Conservation (phyloP, 2,113 vertebrate species). For the Lophochroa leadbeateri region DNA sequence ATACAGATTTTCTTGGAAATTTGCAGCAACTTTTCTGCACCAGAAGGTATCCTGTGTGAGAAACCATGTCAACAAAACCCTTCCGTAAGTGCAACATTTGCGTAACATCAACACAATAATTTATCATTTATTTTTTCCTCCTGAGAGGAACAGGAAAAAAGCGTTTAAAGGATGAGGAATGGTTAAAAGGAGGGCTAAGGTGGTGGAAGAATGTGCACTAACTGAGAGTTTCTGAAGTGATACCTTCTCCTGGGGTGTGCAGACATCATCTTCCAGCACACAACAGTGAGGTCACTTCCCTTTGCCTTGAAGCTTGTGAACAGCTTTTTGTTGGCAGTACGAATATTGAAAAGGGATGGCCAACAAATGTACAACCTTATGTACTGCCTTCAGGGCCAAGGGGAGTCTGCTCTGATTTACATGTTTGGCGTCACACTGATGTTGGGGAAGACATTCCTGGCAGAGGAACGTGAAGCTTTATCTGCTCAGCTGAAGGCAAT, state of each 20-base stretch:
- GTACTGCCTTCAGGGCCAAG: neutral
- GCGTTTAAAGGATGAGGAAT: neutral
- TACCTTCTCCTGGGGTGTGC: neutral
- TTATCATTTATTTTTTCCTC: conserved; percentile 49
- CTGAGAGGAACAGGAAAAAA: conserved; percentile 38
- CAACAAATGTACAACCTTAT: neutral
- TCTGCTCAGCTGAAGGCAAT: neutral
- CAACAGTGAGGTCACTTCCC: fast-evolving
- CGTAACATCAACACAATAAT: conserved; percentile 10
- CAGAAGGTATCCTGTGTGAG: neutral
- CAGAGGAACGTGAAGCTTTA: neutral
- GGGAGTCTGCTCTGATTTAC: neutral
- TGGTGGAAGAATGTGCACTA: neutral
- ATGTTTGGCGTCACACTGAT: neutral
- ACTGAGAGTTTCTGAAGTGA: neutral
- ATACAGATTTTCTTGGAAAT: neutral
- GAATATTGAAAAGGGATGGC: neutral
- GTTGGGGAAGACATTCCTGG: neutral
- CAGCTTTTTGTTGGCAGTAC: neutral
- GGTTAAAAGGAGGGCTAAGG: neutral
- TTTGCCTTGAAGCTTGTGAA: neutral
- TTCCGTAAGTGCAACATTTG: neutral
- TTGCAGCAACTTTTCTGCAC: neutral
- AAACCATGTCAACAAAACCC: conserved; percentile 6
- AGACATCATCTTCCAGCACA: neutral